Evolutionary conservation across 53 echinoderm and acorn worm genomes (phyloP).

Genomic region (Holothuria leucospilota): DNA sequence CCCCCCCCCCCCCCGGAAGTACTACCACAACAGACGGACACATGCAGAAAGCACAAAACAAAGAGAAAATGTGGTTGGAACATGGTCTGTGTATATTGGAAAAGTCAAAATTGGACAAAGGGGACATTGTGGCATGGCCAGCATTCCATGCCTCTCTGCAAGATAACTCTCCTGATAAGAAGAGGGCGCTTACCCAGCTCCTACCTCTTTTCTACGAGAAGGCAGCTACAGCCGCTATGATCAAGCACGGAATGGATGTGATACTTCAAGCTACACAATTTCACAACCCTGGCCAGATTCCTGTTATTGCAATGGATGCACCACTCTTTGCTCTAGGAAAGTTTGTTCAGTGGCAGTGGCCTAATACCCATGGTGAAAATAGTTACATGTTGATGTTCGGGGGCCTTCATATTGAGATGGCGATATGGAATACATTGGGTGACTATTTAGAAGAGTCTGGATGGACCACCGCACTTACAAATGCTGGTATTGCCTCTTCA

Average conservation of each 20-base stretch:
- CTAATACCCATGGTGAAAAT: conserved; percentile 13
- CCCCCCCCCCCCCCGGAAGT: conserved; percentile 11
- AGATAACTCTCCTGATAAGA: not conserved
- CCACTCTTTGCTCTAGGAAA: conserved; percentile 52
- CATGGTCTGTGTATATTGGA: not conserved
- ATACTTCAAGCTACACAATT: not conserved
- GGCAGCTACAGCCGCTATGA: conserved; percentile 48
- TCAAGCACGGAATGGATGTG: conserved; percentile 58
- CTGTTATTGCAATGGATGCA: conserved; percentile 32
- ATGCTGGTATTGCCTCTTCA: conserved; percentile 38
- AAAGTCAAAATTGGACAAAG: not conserved
- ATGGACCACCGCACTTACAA: conserved; percentile 34
- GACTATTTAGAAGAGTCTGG: conserved; percentile 49
- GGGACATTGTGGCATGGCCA: not conserved
- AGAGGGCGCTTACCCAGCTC: conserved; percentile 7
- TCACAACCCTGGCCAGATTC: conserved; percentile 50
- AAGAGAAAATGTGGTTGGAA: conserved; percentile 12
- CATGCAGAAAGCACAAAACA: conserved; percentile 3
- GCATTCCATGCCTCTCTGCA: conserved; percentile 41
- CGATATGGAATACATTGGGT: conserved; percentile 20
- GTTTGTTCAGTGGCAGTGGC: conserved; percentile 52
- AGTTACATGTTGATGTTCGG: conserved; percentile 18
- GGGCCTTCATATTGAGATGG: conserved; percentile 44
- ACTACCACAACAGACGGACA: not conserved
- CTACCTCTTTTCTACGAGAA: conserved; percentile 42